Evolutionary conservation across 2,113 vertebrate genomes (phyloP), one percentile per base, ranked within the genome.

Genomic region (Microtus pennsylvanicus): DNA sequence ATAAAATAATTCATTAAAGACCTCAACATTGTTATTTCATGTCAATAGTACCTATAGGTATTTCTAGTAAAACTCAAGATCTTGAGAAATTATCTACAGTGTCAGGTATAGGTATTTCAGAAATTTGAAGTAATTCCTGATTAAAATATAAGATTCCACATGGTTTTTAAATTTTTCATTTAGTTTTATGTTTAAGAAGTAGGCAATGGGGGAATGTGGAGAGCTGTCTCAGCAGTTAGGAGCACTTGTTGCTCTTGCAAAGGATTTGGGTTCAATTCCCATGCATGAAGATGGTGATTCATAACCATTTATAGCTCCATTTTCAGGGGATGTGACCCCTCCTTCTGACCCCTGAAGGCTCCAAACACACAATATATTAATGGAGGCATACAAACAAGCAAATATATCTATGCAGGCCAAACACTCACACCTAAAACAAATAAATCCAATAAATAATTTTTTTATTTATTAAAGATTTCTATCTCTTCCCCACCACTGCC

Each of bases 11-110:
- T 28, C 5, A 42, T 65, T 63, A 63, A 63, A 83, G 13, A 42
- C n/a, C 26, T 89, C 30, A 67, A 12, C 58, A 69, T 14, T 89
- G 35, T 75, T 89, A 28, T 52, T 94, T 58, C 26, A 76, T 33
- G n/a, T 55, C 50, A 82, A 58, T 42, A 94, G 87, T 87, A 42
- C 78, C 35, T 92, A 14, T 90, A 92, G 35, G 21, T 63, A 33
- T 87, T 70, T 96, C 19, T 89, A 93, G 47, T n/a, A 94, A 87
- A 90, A 91, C 26, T 90, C 30, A 85, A 92, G 63, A 55, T 77
- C 58, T 91, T 90, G 69, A 92, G 75, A 94, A 72, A 77, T 95
- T 38, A 87, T 82, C 24, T 87, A 35, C 61, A 81, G 42, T 42
- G 52, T 69, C 16, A 65, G 11, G 9, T 76, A 78, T 81, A 47